Conservation (phyloP, 2,113 vertebrate genomes). For the Cepphus grylle region DNA sequence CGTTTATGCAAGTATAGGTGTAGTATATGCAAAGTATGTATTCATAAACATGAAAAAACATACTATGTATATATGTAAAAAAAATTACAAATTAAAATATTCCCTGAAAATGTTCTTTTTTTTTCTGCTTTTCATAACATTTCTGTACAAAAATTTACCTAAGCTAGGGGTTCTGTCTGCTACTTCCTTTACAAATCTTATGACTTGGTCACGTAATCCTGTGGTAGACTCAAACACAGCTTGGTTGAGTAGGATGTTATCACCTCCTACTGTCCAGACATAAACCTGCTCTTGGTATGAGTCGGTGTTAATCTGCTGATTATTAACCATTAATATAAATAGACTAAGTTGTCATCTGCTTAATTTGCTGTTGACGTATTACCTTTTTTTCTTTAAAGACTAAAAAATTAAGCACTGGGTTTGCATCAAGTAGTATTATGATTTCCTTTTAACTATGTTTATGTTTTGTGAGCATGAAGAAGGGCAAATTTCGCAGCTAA, state of each 20-base stretch:
- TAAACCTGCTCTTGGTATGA: not conserved
- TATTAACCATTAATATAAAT: not conserved
- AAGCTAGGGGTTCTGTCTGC: not conserved
- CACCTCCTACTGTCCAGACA: constrained; percentile 30
- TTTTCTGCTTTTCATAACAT: not conserved
- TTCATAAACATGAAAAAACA: not conserved
- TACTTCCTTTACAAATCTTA: not conserved
- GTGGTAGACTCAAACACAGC: not conserved
- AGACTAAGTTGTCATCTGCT: not conserved
- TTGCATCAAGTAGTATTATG: not conserved
- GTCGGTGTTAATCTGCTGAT: not conserved
- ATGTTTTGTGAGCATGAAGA: not conserved
- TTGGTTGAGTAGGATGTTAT: not conserved
- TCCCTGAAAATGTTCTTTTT: not conserved
- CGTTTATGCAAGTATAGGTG: constrained; percentile 20
- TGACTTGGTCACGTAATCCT: not conserved
- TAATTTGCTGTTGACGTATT: not conserved
- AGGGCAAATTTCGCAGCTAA: constrained; percentile 4
- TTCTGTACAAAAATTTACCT: not conserved
- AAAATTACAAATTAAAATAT: not conserved
- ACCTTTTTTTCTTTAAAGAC: not conserved
- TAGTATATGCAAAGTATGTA: not conserved
- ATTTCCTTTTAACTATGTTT: constrained; percentile 40
- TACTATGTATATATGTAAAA: not conserved
- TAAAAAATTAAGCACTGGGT: not conserved